Evolutionary conservation across 2,113 vertebrate species (phyloP), one percentile per base, ranked within the genome.

Genomic region (Otocyon megalotis): DNA sequence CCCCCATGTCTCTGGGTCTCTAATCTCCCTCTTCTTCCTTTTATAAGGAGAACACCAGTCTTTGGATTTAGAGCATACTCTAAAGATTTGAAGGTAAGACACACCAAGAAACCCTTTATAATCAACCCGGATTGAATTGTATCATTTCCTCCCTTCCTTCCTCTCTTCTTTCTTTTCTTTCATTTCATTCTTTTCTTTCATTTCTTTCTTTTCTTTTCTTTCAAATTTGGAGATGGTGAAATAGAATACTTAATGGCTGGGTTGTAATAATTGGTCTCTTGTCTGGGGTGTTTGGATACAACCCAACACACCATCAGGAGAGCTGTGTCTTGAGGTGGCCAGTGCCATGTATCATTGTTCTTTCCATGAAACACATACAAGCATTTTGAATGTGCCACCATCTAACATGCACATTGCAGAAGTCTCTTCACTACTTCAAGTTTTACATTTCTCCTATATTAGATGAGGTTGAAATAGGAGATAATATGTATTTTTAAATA

Each of bases 401-500:
- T 69, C 43, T 82, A 81, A 58, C 53, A 2, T 54, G 56, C n/a
- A n/a, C 32, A 35, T 4, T 87, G 74, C 32, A 28, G 22, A 77
- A 63, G 53, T 80, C 15, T 58, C 22, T 63, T 80, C 37, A 71
- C 12, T 56, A 17, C 5, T 81, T 72, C 22, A 72, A 22, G 35
- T 50, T 37, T 56, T 69, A 58, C 32, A 90, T 43, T 87, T 28
- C 43, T 50, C 3, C 20, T 72, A 54, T 62, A 56, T 63, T 54
- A 67, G 82, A 19, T 76, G 76, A 2, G 12, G 20, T 43, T 69
- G 35, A 76, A 37, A 14, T 4, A 58, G 48, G 58, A 83, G 26
- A 65, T 79, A 79, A 67, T 32, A 54, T 72, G 24, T 77, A 1
- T 85, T 92, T 94, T 89, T 58, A 67, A 72, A 71, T 12, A 74